Evolutionary conservation across 2,797 vertebrate genomes (phyloP).

Genomic region (Miopithecus talapoin): DNA sequence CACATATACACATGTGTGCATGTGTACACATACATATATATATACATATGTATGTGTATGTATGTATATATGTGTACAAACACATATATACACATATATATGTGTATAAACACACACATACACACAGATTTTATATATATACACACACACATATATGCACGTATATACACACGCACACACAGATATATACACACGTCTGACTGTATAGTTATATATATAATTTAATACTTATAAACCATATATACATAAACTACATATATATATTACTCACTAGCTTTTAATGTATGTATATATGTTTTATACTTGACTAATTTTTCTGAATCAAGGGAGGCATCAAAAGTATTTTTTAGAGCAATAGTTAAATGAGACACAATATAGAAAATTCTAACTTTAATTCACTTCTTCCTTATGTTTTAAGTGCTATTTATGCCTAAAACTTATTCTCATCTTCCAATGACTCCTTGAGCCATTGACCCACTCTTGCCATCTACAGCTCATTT

Average conservation of each 20-base stretch:
- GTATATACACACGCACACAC: not conserved
- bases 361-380: not conserved
- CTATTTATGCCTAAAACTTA: not conserved
- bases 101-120: not conserved
- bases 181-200: not conserved
- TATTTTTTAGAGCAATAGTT: not conserved
- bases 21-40: no score
- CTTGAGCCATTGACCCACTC: not conserved
- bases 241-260: not conserved
- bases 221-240: not conserved
- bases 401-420: not conserved
- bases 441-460: not conserved
- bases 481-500: no score
- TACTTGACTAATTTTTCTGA: not conserved
- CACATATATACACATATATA: not conserved
- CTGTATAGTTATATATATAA: not conserved
- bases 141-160: fast-evolving
- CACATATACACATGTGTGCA: not conserved
- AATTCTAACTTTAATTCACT: not conserved
- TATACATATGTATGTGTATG: no score
- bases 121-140: not conserved
- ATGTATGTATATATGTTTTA: not conserved
- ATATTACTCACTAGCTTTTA: not conserved
- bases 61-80: not conserved
- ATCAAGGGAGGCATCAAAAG: not conserved